Base-by-base conservation (phyloP, 2,797 vertebrate genomes). In the Syndactyla subalaris region DNA sequence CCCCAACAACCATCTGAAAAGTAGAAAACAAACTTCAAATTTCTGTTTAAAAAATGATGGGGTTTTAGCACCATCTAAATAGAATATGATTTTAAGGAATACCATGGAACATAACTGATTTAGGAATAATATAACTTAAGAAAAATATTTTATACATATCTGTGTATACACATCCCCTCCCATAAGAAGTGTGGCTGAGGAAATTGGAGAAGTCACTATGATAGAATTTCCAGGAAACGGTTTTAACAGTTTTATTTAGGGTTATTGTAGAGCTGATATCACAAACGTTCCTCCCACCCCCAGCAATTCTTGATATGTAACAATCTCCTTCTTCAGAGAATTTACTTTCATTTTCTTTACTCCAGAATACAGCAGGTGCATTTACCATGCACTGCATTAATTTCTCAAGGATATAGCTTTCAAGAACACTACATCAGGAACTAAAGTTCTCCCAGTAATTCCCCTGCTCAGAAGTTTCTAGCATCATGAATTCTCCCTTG, bases 311-410 rank as follows among this genome's bases (percentile, higher is more conserved):
- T 39, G 21, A 27, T 65, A 79, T 4, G 9, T 2, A 58, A 34
- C 32, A 77, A 66, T 8, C 12, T 17, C 6, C 34, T 77, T 54
- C 51, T 39, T 70, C 59, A 73, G 30, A 85, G 19, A 14, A 70
- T 43, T 58, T 71, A 49, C 26, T 68, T 86, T 46, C 15, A 22
- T 62, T 85, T 66, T 63, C 51, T 73, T 89, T 66, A 62, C 45
- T 82, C 54, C 46, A 30, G 13, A 61, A n/a, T 8, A 75, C 0
- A 8, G 48, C 22, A 70, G 32, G 52, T 2, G 0, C 0, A 3
- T 66, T 88, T 58, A 62, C 19, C 11, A 4, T 3, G 45, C 10
- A 21, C n/a, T 59, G 54, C 20, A 72, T 4, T 61, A 4, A 49
- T 43, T 73, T 46, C 61, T 72, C 41, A 66, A 73, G 24, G 7